Conservation (phyloP, 2,888 invertebrate species). For the Drosophila formosana region DNA sequence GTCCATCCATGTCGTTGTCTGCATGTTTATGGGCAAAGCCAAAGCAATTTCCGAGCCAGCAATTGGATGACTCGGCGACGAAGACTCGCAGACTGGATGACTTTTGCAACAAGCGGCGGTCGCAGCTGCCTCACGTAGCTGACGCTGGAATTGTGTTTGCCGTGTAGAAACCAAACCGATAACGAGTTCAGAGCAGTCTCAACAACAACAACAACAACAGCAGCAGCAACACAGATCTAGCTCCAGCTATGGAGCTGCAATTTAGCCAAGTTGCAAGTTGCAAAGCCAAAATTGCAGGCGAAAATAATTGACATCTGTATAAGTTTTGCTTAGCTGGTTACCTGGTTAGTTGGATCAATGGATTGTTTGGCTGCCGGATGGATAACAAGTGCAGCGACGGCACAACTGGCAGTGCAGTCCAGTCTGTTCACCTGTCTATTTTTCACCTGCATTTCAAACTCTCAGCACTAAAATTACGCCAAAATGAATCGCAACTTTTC, state of each 20-base stretch:
- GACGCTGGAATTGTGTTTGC: conserved; percentile 45
- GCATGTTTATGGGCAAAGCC: conserved; percentile 47
- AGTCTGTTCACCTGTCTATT: conserved; percentile 62
- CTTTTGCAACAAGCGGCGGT: conserved; percentile 19
- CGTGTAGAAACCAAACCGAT: conserved; percentile 45
- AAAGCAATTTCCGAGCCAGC: conserved; percentile 65
- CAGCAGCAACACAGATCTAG: not conserved
- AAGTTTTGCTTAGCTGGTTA: conserved; percentile 51
- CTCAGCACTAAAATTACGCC: conserved; percentile 46
- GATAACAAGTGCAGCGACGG: conserved; percentile 51
- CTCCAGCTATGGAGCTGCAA: conserved; percentile 38
- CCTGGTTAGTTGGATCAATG: conserved; percentile 34
- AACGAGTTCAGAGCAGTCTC: conserved; percentile 42
- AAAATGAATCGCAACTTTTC: conserved; percentile 43
- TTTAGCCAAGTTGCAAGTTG: conserved; percentile 36
- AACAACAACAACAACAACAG: not conserved
- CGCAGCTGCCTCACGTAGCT: conserved; percentile 56
- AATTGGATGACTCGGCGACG: conserved; percentile 55
- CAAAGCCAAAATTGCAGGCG: conserved; percentile 67
- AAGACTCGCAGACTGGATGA: conserved; percentile 32
- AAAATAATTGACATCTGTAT: conserved; percentile 81
- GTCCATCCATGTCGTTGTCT: conserved; percentile 31
- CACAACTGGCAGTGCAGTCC: conserved; percentile 13
- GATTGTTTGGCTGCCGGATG: conserved; percentile 5
- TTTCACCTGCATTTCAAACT: conserved; percentile 70